Conservation (phyloP, 2,888 invertebrate genomes). For the Cryptophagus acutangulus region DNA sequence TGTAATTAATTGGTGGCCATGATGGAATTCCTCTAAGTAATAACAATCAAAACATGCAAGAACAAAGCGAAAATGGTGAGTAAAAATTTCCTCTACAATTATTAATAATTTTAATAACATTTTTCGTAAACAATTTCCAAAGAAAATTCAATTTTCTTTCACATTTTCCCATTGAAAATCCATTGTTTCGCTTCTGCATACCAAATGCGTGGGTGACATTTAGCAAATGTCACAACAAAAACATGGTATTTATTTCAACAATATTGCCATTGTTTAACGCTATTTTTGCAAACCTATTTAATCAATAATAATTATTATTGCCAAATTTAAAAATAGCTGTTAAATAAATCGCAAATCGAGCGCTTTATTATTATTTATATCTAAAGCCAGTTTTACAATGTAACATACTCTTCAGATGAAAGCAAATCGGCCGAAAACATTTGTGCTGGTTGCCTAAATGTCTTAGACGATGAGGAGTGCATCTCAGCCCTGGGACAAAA, state of each 20-base stretch:
- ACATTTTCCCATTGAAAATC: conserved; percentile 7
- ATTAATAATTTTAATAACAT: background rate
- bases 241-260: conserved; percentile 21
- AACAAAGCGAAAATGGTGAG: conserved; percentile 13
- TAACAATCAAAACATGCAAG: conserved; percentile 12
- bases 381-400: too few relatives aligned
- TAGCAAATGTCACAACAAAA: conserved; percentile 27
- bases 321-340: background rate
- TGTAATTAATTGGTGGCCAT: conserved; percentile 2
- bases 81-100: too few relatives aligned
- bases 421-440: conserved; percentile 21
- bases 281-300: background rate
- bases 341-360: too few relatives aligned
- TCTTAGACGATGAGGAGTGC: conserved; percentile 70
- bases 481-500: conserved; percentile 77
- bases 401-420: conserved; percentile 9
- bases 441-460: conserved; percentile 73
- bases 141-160: conserved; percentile 10
- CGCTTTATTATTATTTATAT: too few relatives aligned
- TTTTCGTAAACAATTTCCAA: background rate
- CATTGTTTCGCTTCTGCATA: background rate
- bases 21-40: conserved; percentile 9
- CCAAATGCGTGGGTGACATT: conserved; percentile 33
- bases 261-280: conserved; percentile 6
- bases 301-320: too few relatives aligned